Base-by-base conservation (phyloP, 2,888 invertebrate genomes). In the Eilema sororculum region DNA sequence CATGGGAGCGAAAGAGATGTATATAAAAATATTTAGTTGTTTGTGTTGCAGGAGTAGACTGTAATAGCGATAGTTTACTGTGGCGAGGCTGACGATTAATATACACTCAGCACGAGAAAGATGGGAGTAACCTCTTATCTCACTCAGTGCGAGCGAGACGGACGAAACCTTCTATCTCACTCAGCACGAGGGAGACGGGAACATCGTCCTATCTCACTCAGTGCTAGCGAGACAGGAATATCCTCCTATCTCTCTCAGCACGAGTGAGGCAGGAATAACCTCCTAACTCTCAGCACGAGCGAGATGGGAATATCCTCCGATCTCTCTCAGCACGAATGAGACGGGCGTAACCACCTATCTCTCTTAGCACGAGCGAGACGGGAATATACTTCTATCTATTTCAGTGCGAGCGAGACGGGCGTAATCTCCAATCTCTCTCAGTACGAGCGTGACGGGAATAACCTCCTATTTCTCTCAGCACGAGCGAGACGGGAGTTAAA, bases 21-120 rank as follows among this genome's bases (percentile, higher is more conserved):
- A n/a, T 52, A 52, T 52, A 52, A 52, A 52, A 52, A 56, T n/a
- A 56, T 33, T 41, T 68, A 64, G 5, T 28, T 46, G 46, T 46
- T n/a, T 2, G 1, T 52, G 8, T n/a, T 52, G 46, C 20, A 46
- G 52, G n/a, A n/a, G 52, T 8, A 3, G n/a, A 52, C 52, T 52
- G 52, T 52, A 9, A 9, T 52, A n/a, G 52, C n/a, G 5, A 46
- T 52, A n/a, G 5, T 9, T n/a, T 52, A n/a, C 52, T n/a, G 16
- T n/a, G 52, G n/a, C 52, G 52, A 52, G 52, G n/a, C n/a, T 52
- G n/a, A n/a, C n/a, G 9, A n/a, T n/a, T n/a, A n/a, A 52, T 52
- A n/a, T 46, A 52, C n/a, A 9, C n/a, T 52, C 9, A 4, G n/a
- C n/a, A 9, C n/a, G 52, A 52, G 52, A 9, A 9, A 52, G 41